Evolutionary conservation across 1,140 invertebrate species (phyloP).

Genomic region (Zaprionus davidi): DNA sequence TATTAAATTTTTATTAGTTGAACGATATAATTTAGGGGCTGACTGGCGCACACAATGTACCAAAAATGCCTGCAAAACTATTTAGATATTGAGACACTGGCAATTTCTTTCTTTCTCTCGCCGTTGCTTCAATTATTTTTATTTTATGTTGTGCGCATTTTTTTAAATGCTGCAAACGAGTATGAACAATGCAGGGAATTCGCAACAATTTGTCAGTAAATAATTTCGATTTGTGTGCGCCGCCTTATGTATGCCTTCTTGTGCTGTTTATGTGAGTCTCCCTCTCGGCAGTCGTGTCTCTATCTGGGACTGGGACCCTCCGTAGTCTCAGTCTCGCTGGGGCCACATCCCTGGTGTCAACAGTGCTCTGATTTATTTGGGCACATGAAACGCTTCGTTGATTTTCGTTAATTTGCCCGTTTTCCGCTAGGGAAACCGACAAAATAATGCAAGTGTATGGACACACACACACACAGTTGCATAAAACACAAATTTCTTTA

Average conservation of each 20-base stretch:
- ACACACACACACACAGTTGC: constrained; percentile 15
- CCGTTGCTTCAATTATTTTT: constrained; percentile 60
- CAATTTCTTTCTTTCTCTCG: not conserved
- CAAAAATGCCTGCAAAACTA: constrained; percentile 40
- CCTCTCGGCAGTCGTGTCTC: constrained; percentile 24
- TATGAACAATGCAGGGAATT: constrained; percentile 64
- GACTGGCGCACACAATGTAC: constrained; percentile 18
- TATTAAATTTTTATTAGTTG: constrained; percentile 71
- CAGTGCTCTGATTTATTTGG: constrained; percentile 83
- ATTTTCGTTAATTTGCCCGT: constrained; percentile 82
- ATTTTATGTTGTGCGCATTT: constrained; percentile 71
- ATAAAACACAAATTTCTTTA: constrained; percentile 27
- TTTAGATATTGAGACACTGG: constrained; percentile 25
- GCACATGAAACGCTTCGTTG: constrained; percentile 83
- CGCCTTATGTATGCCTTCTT: constrained; percentile 21
- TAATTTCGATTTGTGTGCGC: constrained; percentile 70
- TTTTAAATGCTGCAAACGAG: constrained; percentile 56
- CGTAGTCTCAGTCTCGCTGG: constrained; percentile 21
- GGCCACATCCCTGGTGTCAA: constrained; percentile 72
- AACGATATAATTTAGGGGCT: constrained; percentile 57
- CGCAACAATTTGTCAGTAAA: constrained; percentile 84
- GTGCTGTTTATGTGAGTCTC: constrained; percentile 6
- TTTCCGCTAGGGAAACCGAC: constrained; percentile 58
- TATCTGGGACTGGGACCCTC: constrained; percentile 42
- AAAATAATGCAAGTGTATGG: constrained; percentile 39